Base-by-base conservation (phyloP, 2,888 invertebrate species). In the Pollenia griseotomentosa region DNA sequence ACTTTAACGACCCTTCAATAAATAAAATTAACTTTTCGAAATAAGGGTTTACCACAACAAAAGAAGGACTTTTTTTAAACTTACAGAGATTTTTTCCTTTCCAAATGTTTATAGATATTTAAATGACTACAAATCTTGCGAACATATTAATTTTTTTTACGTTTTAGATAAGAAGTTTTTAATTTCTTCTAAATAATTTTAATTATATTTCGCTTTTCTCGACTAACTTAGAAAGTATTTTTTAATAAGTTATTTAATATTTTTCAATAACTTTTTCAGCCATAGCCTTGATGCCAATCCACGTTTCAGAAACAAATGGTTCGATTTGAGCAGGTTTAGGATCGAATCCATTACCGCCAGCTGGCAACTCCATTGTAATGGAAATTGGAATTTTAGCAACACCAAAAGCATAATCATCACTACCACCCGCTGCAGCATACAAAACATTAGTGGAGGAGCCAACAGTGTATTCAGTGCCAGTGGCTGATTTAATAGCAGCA, bases 281-380 rank as follows among this genome's bases (percentile, higher is more conserved):
- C 93, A 93, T 93, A 83, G 93, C 93, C 78, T 90, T 90, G 81
- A 93, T 91, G 70, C 93, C 93, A 57, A 90, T 86, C 94, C 95
- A 96, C 33, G 95, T 95, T 90, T 96, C 96, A 0, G 89, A 85
- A 40, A 94, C 95, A 2, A 95, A 94, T 23, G 94, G 94, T 57
- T 93, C 89, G 88, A 96, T 96, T 86, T 94, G 94, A 0, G 90
- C 90, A 0, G 95, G 94, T 6, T 94, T 93, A 1, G 95, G 93
- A 90, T 95, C 93, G 91, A 96, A 96, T 2, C 95, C 96, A 10
- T 90, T 90, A 4, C 90, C 88, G 33, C 95, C 94, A 79, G 95
- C 95, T 0, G 96, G 96, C 82, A 96, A 90, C 91, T 96, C 96
- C 89, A 95, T 94, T 6, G 96, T 96, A 88, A 95, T 96, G 0